phyloP scores from a whole-genome alignment of 23 tunicate species.

The Halocynthia aurantium region DNA sequence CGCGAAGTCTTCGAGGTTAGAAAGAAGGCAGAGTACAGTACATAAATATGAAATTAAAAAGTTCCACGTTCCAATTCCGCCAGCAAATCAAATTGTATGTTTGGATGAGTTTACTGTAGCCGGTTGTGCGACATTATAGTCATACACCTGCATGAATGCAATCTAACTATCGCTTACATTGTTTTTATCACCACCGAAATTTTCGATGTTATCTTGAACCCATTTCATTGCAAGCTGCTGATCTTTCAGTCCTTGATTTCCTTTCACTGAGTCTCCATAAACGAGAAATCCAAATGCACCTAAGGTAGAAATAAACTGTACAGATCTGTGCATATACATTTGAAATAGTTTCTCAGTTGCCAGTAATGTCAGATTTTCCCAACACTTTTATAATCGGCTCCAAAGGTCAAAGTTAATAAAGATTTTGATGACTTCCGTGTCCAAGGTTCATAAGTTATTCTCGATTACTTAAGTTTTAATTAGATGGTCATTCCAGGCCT shows the following conservation, averaged over 20 bases:
- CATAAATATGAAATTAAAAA: no score
- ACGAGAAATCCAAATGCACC: slow-evolving; percentile 48
- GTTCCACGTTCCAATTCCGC: background rate
- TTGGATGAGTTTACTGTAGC: background rate
- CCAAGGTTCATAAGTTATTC: background rate
- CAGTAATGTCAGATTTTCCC: background rate
- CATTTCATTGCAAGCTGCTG: slow-evolving; percentile 40
- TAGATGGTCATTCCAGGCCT: no score
- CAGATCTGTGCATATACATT: no score
- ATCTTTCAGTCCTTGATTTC: slow-evolving; percentile 50
- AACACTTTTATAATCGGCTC: background rate
- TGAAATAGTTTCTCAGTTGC: no score
- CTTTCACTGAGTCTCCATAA: slow-evolving; percentile 7
- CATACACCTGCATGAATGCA: background rate
- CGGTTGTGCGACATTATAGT: background rate
- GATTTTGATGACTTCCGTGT: background rate
- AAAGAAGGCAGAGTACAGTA: no score
- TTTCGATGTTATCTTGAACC: slow-evolving; percentile 36
- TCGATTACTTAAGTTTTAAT: no score
- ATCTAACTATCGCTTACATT: background rate
- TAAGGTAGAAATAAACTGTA: background rate
- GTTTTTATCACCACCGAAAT: slow-evolving; percentile 41
- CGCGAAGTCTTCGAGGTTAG: no score
- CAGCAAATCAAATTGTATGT: background rate
- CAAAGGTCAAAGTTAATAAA: background rate